A percentile compares a stretch with the other conserved stretches of the same genome.
Conservation (phyloP, 2,888 invertebrate species). For the Dynastes grantii region DNA sequence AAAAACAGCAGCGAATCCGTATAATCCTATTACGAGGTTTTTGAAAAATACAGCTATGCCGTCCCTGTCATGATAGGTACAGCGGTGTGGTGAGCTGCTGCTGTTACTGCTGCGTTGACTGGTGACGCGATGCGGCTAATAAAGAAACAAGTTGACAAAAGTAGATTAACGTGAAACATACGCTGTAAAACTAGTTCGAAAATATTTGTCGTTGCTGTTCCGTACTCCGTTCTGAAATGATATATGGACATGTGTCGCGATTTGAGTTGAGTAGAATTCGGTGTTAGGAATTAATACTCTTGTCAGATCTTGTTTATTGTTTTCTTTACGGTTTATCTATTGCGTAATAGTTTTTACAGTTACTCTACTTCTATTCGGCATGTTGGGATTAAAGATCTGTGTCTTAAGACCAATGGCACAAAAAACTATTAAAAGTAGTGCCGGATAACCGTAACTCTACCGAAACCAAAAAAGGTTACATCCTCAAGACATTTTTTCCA, state of each 20-base stretch:
- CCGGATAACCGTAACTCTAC: too few relatives aligned
- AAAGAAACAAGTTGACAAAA: constrained; percentile 38
- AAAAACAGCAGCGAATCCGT: background rate
- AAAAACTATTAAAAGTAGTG: too few relatives aligned
- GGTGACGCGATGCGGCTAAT: constrained; percentile 8
- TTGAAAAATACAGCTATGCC: constrained; percentile 14
- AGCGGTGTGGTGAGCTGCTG: too few relatives aligned
- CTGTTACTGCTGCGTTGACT: constrained; percentile 1
- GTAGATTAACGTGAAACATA: constrained; percentile 12
- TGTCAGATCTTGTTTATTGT: constrained; percentile 1
- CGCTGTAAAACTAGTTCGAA: constrained; percentile 16
- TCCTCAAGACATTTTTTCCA: too few relatives aligned
- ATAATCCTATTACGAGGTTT: constrained; percentile 27
- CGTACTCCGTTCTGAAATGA: constrained; percentile 4
- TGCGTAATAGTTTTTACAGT: constrained; percentile 6
- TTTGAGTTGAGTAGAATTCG: constrained; percentile 33
- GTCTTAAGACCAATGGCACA: too few relatives aligned
- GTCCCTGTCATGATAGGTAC: background rate
- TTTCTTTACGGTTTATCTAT: background rate
- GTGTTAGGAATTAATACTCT: constrained; percentile 37
- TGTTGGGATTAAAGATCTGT: too few relatives aligned
- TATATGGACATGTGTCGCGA: constrained; percentile 6
- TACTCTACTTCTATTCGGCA: background rate
- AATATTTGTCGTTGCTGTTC: constrained; percentile 3
- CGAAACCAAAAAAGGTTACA: too few relatives aligned